Base-by-base conservation (phyloP, 2,113 vertebrate species). In the Spilogale gracilis region DNA sequence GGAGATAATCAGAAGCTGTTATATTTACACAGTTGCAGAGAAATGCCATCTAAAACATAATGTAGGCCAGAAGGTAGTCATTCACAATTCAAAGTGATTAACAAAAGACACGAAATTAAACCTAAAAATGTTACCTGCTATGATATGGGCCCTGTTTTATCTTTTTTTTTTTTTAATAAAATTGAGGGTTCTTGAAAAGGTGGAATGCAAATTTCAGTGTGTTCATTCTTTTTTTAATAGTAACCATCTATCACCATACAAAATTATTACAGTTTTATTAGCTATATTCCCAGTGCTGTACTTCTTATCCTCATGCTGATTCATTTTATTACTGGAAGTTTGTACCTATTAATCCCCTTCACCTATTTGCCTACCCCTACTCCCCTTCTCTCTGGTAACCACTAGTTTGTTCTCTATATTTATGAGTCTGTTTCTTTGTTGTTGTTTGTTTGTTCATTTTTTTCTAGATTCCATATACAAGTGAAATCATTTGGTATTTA, bases 71-170 rank as follows among this genome's bases (percentile, higher is more conserved):
- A 85, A 89, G 43, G n/a, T 30, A 63, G 38, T 74, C 5, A 52
- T 87, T 93, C 95, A 71, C 94, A 96, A 82, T 94, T 97, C 69
- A 91, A 14, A 43, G 45, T 81, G 74, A 65, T 65, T 27, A 14
- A 52, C 38, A 89, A 76, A 86, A 89, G 78, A 60, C 9, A 89
- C 23, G 23, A 80, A 79, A 43, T 38, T 50, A 95, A 94, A 25
- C 18, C 54, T 56, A 21, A 93, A 93, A 86, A 73, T 78, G 43
- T 89, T 94, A 92, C 32, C 21, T 94, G 9, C 56, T 85, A 20
- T 93, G 93, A 80, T 58, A 30, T 54, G 21, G 81, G 2, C 50
- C 32, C 63, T 85, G 4, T 60, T 88, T 90, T 88, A 83, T 81
- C 45, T 65, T 74, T 94, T 69, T 78, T 81, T 27, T 78, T 80